These are phyloP conservation scores for Leptinotarsa rubiginosa DNA, from an alignment of 2,888 invertebrate species.

Conservation along the genomic window DNA sequence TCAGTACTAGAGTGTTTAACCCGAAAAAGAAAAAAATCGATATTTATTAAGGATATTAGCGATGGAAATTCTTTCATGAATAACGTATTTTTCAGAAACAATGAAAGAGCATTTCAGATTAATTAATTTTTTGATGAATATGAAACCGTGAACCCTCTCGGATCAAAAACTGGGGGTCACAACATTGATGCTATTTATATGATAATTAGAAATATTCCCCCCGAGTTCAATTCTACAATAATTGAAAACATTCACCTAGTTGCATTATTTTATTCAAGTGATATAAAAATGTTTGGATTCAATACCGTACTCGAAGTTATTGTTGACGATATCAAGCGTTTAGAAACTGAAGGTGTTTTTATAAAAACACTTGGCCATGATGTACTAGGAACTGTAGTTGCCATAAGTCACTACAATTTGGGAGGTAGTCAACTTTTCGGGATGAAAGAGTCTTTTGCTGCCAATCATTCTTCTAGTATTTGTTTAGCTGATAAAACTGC, in stretches of 20 bases:
- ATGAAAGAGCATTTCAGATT: constrained; percentile 22
- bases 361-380: neutral
- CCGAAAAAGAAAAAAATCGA: too few species aligned
- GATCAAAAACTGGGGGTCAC: constrained; percentile 43
- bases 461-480: constrained; percentile 46
- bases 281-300: constrained; percentile 11
- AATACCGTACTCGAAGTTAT: constrained; percentile 18
- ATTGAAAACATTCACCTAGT: constrained; percentile 23
- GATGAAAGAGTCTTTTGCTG: constrained; percentile 48
- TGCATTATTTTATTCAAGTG: constrained; percentile 19
- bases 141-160: constrained; percentile 35
- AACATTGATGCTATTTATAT: constrained; percentile 45
- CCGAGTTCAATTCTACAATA: neutral
- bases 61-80: constrained; percentile 4
- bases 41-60: too few species aligned
- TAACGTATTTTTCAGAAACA: neutral
- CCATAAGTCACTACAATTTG: constrained; percentile 43
- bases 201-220: constrained; percentile 34
- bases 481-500: constrained; percentile 28
- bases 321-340: neutral
- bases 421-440: constrained; percentile 44
- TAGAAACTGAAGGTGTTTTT: constrained; percentile 4
- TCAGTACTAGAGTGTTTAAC: too few species aligned
- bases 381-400: neutral
- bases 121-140: constrained; percentile 44